Evolutionary conservation across 2,888 invertebrate genomes (phyloP).

Genomic region (Tetranychus truncatus): DNA sequence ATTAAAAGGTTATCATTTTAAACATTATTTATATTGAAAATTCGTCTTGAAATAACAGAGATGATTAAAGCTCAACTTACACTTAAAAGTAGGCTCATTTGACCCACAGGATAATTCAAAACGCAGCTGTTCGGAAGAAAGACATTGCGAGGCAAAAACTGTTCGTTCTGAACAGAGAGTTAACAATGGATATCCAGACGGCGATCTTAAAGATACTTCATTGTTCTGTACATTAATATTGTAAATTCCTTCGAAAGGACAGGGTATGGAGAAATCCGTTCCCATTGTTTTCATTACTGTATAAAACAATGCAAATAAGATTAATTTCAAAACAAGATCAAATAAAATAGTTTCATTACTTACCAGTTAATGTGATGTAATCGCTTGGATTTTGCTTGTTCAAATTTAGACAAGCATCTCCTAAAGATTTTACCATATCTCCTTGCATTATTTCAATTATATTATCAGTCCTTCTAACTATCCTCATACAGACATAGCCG

Average conservation of each 20-base stretch:
- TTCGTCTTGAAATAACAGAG: not conserved
- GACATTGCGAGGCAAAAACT: not conserved
- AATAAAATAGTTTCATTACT: constrained; percentile 3
- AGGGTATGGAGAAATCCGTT: not conserved
- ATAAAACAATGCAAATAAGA: not conserved
- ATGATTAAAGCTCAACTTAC: constrained; percentile 10
- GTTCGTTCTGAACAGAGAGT: not conserved
- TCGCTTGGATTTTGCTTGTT: constrained; percentile 7
- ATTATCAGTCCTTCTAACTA: constrained; percentile 26
- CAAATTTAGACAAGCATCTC: constrained; percentile 17
- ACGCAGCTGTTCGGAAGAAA: not conserved
- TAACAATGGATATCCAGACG: not conserved
- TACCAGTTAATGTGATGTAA: constrained; percentile 18
- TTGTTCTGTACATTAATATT: constrained; percentile 8
- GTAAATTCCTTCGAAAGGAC: constrained; percentile 18
- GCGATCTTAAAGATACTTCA: not conserved
- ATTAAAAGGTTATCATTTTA: not conserved
- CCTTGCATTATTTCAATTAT: constrained; percentile 28
- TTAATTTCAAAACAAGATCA: not conserved
- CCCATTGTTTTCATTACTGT: not conserved
- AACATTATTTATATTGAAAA: not conserved
- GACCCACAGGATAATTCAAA: constrained; percentile 8
- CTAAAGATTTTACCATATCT: constrained; percentile 2
- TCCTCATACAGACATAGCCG: constrained; percentile 27
- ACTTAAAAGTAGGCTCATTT: not conserved